Evolutionary conservation across 64 coral and sea anemone genomes (phyloP).

Genomic region (Pachyseris speciosa): DNA sequence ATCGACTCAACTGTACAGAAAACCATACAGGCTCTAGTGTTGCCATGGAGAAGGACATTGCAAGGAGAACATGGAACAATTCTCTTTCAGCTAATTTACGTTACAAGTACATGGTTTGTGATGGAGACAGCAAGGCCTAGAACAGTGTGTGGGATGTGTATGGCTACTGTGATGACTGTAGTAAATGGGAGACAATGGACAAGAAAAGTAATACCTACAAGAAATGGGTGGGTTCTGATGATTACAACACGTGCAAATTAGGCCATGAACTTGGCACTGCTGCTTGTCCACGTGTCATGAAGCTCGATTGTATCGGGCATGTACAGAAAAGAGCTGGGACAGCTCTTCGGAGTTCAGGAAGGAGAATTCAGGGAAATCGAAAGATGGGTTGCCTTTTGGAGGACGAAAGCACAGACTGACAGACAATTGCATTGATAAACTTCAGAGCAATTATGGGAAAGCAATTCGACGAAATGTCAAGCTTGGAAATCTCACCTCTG

Average conservation of each 20-base stretch:
- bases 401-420: too few species aligned
- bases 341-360: constrained; percentile 3
- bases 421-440: too few species aligned
- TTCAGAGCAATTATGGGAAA: too few species aligned
- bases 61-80: constrained; percentile 31
- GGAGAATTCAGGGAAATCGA: neutral
- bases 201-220: too few species aligned
- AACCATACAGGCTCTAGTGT: constrained; percentile 31
- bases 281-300: neutral
- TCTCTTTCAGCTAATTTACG: constrained; percentile 26
- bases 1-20: constrained; percentile 30
- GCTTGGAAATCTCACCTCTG: neutral
- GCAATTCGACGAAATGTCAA: constrained; percentile 36
- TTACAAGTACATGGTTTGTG: constrained; percentile 53
- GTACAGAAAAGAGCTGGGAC: too few species aligned
- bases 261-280: constrained; percentile 36
- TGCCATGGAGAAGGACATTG: constrained; percentile 24
- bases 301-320: too few species aligned
- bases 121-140: constrained; percentile 51
- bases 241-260: neutral
- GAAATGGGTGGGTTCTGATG: neutral
- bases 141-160: constrained; percentile 37
- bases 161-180: constrained; percentile 33
- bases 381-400: too few species aligned
- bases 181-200: constrained; percentile 8